A percentile compares a stretch with the other conserved stretches of the same genome.
phyloP scores from a whole-genome alignment of 2,888 invertebrate genomes.

The Eupithecia dodoneata region DNA sequence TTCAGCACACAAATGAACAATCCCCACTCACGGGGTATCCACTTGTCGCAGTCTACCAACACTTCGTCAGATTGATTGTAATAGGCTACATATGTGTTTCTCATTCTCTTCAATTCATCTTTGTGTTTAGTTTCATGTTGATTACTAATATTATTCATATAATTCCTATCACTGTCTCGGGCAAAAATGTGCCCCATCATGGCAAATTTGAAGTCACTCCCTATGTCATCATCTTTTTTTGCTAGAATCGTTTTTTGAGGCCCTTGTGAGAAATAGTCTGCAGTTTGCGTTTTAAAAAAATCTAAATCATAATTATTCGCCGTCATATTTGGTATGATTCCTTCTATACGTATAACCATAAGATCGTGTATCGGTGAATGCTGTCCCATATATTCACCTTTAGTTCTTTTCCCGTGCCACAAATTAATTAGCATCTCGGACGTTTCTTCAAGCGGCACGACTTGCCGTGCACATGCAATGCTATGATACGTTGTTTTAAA shows the following conservation, averaged over 20 bases:
- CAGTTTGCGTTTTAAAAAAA: not conserved
- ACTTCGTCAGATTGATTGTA: not conserved
- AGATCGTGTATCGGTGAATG: slow-evolving; percentile 2
- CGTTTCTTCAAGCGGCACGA: slow-evolving; percentile 4
- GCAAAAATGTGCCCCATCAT: slow-evolving; percentile 11
- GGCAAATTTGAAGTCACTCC: not conserved
- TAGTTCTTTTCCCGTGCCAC: not conserved
- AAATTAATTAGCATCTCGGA: not conserved
- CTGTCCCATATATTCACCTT: not conserved
- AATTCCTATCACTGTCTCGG: not conserved
- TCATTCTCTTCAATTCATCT: not conserved
- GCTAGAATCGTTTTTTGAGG: not conserved
- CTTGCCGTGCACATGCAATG: not conserved
- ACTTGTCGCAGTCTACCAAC: not conserved
- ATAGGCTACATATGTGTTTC: not conserved
- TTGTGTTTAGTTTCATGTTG: fast-evolving
- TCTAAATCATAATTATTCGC: not conserved
- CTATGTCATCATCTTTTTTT: not conserved
- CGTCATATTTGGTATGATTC: not conserved
- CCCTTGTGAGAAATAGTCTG: not conserved
- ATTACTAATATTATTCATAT: not conserved
- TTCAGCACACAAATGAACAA: not conserved
- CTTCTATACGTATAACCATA: not conserved
- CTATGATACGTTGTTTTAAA: not conserved
- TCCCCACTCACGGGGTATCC: slow-evolving; percentile 11